Evolutionary conservation across 2,888 invertebrate species (phyloP), one percentile per base, ranked within the genome.

Genomic region (Eupelmus urozonus): DNA sequence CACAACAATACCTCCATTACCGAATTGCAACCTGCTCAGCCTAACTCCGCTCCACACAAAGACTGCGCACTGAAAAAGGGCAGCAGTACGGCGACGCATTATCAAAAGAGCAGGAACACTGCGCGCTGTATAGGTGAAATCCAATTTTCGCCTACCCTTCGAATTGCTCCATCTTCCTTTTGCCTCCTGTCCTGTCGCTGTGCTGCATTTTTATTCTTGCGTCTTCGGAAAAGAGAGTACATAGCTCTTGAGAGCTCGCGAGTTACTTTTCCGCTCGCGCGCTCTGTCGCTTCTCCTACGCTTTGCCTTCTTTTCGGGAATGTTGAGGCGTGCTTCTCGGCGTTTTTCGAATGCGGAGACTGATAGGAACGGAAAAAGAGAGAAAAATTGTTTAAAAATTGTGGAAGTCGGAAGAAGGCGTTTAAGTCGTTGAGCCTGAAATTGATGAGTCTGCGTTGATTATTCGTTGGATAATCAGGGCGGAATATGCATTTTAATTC

Each of bases 121-220:
- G 55, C 55, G 27, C 11, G 55, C 2, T 11, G 5, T 9, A 25
- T 23, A 11, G 25, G 45, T 53, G 45, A 66, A 72, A 77, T 82
- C 65, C 77, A 80, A 80, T 72, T 66, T 81, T 80, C 78, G 23
- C 9, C 13, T 55, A 65, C 78, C 74, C 20, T 45, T 80, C 79
- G 82, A 85, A 85, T 83, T 81, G 82, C 77, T 53, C 53, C 20
- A 1, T 53, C 76, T 29, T 29, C 42, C 3, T 53, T 53, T 53
- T 11, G 1, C 49, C 60, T 57, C 74, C 65, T 62, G n/a, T 51
- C 65, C 5, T 7, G 25, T 25, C n/a, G 62, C 34, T 27, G 13
- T 69, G 51, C 51, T n/a, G 25, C 29, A 57, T 65, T 51, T 76
- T 65, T 57, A 7, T 34, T 49, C 27, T 20, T 20, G 5, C n/a